Base-by-base conservation (phyloP, 2,797 vertebrate species). In the Melanotaenia maccullochi region DNA sequence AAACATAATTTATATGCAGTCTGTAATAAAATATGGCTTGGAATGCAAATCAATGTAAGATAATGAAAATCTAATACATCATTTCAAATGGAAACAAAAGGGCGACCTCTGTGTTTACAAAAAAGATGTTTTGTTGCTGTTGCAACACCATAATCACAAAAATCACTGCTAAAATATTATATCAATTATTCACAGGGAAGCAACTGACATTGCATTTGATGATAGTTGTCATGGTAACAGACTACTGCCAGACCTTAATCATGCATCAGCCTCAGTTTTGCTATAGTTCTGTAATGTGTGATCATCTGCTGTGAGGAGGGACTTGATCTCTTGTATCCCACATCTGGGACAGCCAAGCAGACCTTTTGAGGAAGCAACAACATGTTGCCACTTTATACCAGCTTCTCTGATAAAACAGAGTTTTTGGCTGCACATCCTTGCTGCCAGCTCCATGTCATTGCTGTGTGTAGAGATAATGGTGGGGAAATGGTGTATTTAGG, bases 181-280 rank as follows among this genome's bases (percentile, higher is more conserved):
- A 59, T 68, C 49, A 68, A 44, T 67, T 51, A 14, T 24, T 67
- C 63, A 65, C 38, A 81, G 59, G 78, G 62, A 36, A 72, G 56
- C 71, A 55, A 71, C 71, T 85, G 76, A 83, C 65, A 61, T 47
- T 57, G 40, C 61, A 18, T 78, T 80, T 78, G 58, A 84, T 67
- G 47, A 61, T 47, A 32, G 84, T 90, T 35, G 71, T 81, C 79
- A 85, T 85, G 60, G 85, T 71, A 81, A 88, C 67, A 8, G 64
- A 28, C 60, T 56, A 72, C 36, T 28, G 52, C 44, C 44, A 76
- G 74, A 74, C 67, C 30, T 78, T 64, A 0, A 47, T 71, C 74
- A 73, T 72, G 82, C 68, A 71, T 72, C 73, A 75, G 44, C 52
- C 67, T 83, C 54, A 32, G 69, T 65, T 64, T 73, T 52, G 66